Base-by-base conservation (phyloP, 2,888 invertebrate genomes). In the Gastracanthus pulcherrimus region DNA sequence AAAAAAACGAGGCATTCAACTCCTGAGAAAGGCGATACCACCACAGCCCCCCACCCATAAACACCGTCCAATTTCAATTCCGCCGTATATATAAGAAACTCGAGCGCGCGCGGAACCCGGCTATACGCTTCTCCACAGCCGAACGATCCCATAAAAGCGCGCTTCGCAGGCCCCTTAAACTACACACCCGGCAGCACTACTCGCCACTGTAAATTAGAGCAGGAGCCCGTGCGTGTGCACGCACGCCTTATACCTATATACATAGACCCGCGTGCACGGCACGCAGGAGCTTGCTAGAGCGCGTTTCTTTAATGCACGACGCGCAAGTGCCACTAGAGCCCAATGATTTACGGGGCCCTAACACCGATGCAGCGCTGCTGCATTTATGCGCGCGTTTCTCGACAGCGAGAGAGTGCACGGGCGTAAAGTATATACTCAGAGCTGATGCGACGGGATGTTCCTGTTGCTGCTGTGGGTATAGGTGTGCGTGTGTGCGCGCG, bases 301-400 rank as follows among this genome's bases (percentile, higher is more conserved):
- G 36, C 60, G 29, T 41, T 64, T 70, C 77, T 71, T 71, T 71
- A 78, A 69, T 69, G 55, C 67, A 55, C 67, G 72, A 72, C 66
- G 48, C 60, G 72, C 60, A 51, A 72, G 66, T 72, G 69, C 70
- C 70, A 38, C 75, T 74, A 69, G 67, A 75, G 58, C 75, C 70
- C 51, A 45, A 75, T 80, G 75, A 80, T 80, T 80, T 80, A 80
- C 80, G 75, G 38, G 55, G 55, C 62, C 51, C 75, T 75, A 70
- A 62, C 60, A 36, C 29, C 62, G n/a, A n/a, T n/a, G n/a, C 23
- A n/a, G 58, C 76, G 36, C n/a, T 48, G 69, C 60, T 13, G 60
- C 31, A 51, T 64, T 71, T 70, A 70, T 45, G 70, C 51, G 31
- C 45, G n/a, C n/a, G n/a, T n/a, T n/a, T n/a, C n/a, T n/a, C n/a